phyloP scores from a whole-genome alignment of 2,113 vertebrate species.

The Nanger granti region DNA sequence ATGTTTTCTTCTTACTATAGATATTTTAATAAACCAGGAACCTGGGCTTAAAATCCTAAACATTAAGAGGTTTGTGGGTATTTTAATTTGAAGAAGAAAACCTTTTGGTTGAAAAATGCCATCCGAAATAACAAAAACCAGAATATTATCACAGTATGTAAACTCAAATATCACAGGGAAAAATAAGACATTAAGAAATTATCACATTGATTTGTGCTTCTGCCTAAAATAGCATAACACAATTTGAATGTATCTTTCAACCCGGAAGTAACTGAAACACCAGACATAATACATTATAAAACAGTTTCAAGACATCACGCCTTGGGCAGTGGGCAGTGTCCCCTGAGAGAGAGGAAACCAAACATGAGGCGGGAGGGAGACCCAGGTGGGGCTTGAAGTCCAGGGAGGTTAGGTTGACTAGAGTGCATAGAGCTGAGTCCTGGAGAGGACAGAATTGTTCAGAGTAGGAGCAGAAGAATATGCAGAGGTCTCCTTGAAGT shows the following conservation, averaged over 20 bases:
- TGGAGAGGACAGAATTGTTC: not conserved
- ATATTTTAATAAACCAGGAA: not conserved
- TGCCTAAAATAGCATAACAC: not conserved
- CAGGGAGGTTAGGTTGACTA: not conserved
- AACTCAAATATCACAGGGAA: not conserved
- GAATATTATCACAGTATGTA: not conserved
- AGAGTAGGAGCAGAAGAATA: not conserved
- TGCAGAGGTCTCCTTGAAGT: not conserved
- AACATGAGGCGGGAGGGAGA: not conserved
- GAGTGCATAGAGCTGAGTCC: not conserved
- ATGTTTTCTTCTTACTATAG: not conserved
- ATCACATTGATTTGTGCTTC: not conserved
- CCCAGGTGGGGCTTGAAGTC: not conserved
- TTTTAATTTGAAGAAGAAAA: constrained; percentile 8
- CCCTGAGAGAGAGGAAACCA: not conserved
- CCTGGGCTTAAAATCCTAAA: not conserved
- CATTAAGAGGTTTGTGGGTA: not conserved
- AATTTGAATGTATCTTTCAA: not conserved
- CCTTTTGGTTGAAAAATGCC: not conserved
- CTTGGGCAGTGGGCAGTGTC: not conserved
- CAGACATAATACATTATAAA: not conserved
- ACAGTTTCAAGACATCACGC: not conserved
- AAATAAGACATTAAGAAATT: not conserved
- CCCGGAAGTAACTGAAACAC: not conserved
- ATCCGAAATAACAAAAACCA: not conserved